phyloP scores from a whole-genome alignment of 1,140 invertebrate species.

The Drosophila lowei region DNA sequence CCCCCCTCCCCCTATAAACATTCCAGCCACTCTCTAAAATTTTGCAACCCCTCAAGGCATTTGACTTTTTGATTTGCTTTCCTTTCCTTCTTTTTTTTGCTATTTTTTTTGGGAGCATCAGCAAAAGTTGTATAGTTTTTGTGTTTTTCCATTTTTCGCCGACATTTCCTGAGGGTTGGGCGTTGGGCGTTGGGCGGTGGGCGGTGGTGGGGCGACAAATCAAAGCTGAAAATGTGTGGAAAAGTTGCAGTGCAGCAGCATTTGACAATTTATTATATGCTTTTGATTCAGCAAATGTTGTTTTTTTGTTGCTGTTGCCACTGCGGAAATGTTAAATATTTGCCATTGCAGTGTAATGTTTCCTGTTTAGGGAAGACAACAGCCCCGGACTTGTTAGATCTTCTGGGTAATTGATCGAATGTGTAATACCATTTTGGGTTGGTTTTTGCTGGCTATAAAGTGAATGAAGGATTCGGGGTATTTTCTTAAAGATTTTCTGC shows the following conservation, averaged over 20 bases:
- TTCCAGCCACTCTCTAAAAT: slow-evolving; percentile 20
- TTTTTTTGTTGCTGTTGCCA: slow-evolving; percentile 19
- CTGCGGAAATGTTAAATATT: slow-evolving; percentile 81
- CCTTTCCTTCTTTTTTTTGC: slow-evolving; percentile 14
- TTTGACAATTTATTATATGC: slow-evolving; percentile 74
- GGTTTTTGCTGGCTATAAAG: no score
- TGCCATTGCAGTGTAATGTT: slow-evolving; percentile 80
- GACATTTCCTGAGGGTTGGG: slow-evolving; percentile 38
- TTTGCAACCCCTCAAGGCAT: slow-evolving; percentile 68
- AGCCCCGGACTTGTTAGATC: not conserved
- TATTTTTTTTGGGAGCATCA: slow-evolving; percentile 56
- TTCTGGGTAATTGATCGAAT: slow-evolving; percentile 4
- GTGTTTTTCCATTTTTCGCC: slow-evolving; percentile 29
- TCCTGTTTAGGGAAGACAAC: slow-evolving; percentile 63
- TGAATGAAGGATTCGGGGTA: no score
- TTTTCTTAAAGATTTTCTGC: no score
- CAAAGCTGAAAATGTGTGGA: slow-evolving; percentile 56
- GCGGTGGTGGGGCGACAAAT: slow-evolving; percentile 55
- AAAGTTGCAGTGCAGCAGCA: slow-evolving; percentile 60
- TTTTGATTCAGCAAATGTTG: slow-evolving; percentile 57
- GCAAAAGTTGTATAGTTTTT: slow-evolving; percentile 65
- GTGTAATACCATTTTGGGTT: not conserved
- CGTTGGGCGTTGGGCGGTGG: not conserved
- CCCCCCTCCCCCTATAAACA: not conserved
- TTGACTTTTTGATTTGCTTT: slow-evolving; percentile 74